phyloP scores from a whole-genome alignment of 2,113 vertebrate genomes.

The Platanista minor region DNA sequence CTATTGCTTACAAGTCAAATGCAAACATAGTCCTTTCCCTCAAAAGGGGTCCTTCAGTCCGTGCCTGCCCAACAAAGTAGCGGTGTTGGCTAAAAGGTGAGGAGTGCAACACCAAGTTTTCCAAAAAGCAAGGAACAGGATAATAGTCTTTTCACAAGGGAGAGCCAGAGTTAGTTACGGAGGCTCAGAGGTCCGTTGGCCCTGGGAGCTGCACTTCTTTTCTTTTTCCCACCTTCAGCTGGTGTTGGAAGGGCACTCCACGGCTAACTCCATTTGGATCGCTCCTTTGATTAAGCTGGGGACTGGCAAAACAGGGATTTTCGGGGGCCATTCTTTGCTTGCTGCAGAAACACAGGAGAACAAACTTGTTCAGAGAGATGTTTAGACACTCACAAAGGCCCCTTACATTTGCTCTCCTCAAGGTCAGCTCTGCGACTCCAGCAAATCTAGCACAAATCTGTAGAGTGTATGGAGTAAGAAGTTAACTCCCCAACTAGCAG shows the following conservation, averaged over 20 bases:
- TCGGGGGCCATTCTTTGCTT: not conserved
- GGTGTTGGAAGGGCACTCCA: constrained; percentile 4
- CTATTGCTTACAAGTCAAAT: not conserved
- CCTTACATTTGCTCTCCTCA: not conserved
- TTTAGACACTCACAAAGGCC: not conserved
- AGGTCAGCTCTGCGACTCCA: not conserved
- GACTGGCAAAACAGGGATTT: constrained; percentile 1
- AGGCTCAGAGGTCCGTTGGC: not conserved
- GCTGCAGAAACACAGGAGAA: not conserved
- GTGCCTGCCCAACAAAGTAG: not conserved
- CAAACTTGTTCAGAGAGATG: not conserved
- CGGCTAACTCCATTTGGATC: not conserved
- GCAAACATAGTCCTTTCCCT: not conserved
- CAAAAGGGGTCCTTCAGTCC: not conserved
- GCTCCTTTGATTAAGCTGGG: constrained; percentile 39
- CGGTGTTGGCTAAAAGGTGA: not conserved
- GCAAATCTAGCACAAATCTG: not conserved
- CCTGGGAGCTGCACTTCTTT: not conserved
- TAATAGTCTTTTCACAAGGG: not conserved
- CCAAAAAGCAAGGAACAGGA: not conserved
- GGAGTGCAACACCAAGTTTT: not conserved
- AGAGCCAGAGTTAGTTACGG: not conserved
- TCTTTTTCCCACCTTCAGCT: not conserved
- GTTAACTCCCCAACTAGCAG: not conserved
- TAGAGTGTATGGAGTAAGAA: not conserved